Evolutionary conservation across 2,113 vertebrate genomes (phyloP).

Genomic region (Etia nguti): DNA sequence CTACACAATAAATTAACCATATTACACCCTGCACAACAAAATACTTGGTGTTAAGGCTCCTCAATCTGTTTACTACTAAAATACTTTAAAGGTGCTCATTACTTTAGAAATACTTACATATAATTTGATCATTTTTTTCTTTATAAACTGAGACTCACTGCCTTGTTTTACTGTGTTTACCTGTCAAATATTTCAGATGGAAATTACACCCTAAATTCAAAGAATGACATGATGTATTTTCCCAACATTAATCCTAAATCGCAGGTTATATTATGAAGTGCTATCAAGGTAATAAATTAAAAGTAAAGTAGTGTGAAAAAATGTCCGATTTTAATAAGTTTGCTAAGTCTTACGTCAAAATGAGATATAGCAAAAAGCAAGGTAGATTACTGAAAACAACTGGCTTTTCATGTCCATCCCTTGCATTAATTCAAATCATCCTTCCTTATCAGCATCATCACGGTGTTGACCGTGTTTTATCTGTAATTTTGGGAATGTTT

Average conservation of each 20-base stretch:
- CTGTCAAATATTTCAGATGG: neutral
- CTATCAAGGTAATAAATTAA: neutral
- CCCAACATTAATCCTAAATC: neutral
- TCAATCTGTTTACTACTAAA: neutral
- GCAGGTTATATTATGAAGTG: neutral
- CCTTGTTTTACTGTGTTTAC: neutral
- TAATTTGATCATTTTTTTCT: neutral
- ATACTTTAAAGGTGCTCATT: neutral
- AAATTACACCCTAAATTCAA: neutral
- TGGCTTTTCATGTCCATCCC: neutral
- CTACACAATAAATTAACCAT: neutral
- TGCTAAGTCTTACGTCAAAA: neutral
- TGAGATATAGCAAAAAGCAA: neutral
- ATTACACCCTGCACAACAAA: neutral
- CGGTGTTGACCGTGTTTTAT: neutral
- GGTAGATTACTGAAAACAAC: neutral
- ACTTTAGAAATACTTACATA: neutral
- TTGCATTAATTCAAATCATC: neutral
- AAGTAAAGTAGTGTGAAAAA: neutral
- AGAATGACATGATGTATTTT: neutral
- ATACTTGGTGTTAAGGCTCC: neutral
- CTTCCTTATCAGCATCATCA: neutral
- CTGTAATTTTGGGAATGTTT: slow-evolving; percentile 35
- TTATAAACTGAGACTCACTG: neutral
- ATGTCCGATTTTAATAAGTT: neutral